Evolutionary conservation across 2,888 invertebrate species (phyloP).

Genomic region (Ormyrus thymus): DNA sequence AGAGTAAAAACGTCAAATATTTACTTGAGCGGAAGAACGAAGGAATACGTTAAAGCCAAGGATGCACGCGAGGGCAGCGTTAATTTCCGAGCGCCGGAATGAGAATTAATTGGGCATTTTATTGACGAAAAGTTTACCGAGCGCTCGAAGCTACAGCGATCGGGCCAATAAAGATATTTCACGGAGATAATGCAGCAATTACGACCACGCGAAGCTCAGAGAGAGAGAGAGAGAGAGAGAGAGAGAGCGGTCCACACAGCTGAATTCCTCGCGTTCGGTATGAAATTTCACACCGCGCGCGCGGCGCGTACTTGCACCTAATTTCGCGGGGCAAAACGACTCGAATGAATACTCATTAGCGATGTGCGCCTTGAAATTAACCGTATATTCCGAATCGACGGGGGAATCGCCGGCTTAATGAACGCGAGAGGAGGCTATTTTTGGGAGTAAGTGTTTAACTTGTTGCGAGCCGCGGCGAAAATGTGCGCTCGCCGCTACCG

Average conservation of each 20-base stretch:
- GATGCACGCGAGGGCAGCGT: too few relatives aligned
- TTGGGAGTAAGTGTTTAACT: too few relatives aligned
- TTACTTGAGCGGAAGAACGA: too few relatives aligned
- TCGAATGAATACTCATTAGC: slow-evolving; percentile 1
- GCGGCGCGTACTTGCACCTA: neutral
- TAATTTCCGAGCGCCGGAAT: too few relatives aligned
- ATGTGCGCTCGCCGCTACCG: neutral
- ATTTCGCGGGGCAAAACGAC: slow-evolving; percentile 9
- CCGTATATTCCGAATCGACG: neutral
- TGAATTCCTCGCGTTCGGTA: slow-evolving; percentile 10
- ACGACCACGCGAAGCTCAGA: neutral
- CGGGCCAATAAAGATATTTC: slow-evolving; percentile 30
- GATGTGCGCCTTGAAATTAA: slow-evolving; percentile 5
- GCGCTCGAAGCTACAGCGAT: neutral
- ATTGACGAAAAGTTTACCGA: too few relatives aligned
- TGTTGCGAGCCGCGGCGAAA: too few relatives aligned
- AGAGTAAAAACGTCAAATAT: too few relatives aligned
- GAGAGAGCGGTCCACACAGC: neutral
- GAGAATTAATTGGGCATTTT: too few relatives aligned
- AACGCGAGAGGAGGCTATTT: too few relatives aligned
- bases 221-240: slow-evolving; percentile 14
- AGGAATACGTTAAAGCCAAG: too few relatives aligned
- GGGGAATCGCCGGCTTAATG: too few relatives aligned
- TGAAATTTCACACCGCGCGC: slow-evolving; percentile 34
- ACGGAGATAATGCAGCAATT: slow-evolving; percentile 20